phyloP scores from a whole-genome alignment of 2,113 vertebrate genomes.

The Amazona vittata region DNA sequence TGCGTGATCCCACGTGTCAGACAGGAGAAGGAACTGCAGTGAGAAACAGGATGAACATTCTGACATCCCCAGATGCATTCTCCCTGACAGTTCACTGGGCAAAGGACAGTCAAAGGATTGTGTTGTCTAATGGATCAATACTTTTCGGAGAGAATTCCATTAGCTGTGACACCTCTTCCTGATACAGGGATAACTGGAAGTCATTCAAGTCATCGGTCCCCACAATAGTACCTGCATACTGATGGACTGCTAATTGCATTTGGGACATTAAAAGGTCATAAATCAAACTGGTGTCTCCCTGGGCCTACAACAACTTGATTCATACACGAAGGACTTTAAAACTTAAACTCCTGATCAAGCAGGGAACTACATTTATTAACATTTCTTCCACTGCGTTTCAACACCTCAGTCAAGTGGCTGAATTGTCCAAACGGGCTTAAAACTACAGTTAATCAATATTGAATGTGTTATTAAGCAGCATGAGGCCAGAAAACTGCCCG shows the following conservation, averaged over 20 bases:
- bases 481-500: conserved; percentile 57
- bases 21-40: conserved; percentile 2
- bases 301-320: conserved; percentile 41
- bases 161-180: conserved; percentile 65
- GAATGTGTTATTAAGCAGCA: conserved; percentile 69
- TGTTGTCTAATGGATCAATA: conserved; percentile 70
- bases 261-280: conserved; percentile 58
- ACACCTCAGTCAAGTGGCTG: conserved; percentile 58
- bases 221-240: conserved; percentile 42
- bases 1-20: neutral
- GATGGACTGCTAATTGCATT: conserved; percentile 50
- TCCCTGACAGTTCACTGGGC: conserved; percentile 35
- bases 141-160: conserved; percentile 75
- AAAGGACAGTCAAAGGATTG: conserved; percentile 61
- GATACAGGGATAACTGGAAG: conserved; percentile 63
- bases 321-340: conserved; percentile 49
- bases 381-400: conserved; percentile 38
- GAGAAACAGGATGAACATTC: conserved; percentile 39
- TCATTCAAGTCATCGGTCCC: conserved; percentile 68
- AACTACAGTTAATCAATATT: conserved; percentile 68
- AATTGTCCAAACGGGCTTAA: conserved; percentile 67
- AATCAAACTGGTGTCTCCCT: conserved; percentile 36
- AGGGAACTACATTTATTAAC: conserved; percentile 52
- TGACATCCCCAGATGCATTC: conserved; percentile 23
- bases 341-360: conserved; percentile 59